Evolutionary conservation across 2,888 invertebrate genomes (phyloP).

Genomic region (Drosophila prostipennis): DNA sequence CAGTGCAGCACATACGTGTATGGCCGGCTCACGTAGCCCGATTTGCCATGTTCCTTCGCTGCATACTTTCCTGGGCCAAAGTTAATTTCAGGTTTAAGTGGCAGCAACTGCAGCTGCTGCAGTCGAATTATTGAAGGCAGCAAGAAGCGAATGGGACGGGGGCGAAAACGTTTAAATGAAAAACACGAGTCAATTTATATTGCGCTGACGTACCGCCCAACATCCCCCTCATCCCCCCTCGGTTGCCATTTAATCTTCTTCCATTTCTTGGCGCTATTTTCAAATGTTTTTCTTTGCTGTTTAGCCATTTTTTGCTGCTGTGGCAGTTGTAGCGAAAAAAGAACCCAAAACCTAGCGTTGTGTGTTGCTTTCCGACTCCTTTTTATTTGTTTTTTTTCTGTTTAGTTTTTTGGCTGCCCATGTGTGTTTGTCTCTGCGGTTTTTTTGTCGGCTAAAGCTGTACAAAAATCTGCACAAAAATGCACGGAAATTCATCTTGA

Average conservation of each 20-base stretch:
- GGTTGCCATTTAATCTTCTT: conserved; percentile 53
- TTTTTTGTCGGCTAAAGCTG: conserved; percentile 35
- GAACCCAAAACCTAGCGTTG: conserved; percentile 32
- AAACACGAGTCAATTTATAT: conserved; percentile 72
- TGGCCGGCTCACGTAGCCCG: conserved; percentile 32
- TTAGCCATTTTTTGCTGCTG: conserved; percentile 41
- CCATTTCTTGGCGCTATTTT: conserved; percentile 58
- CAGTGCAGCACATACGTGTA: conserved; percentile 26
- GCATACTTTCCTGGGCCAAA: conserved; percentile 63
- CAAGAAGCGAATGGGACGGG: conserved; percentile 35
- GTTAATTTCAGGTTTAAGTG: conserved; percentile 76
- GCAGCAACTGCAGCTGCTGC: conserved; percentile 47
- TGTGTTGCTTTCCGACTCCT: conserved; percentile 43
- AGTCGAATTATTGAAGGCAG: conserved; percentile 63
- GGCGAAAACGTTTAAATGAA: conserved; percentile 50
- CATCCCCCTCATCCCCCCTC: neutral
- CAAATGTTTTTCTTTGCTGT: conserved; percentile 59
- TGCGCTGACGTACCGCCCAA: conserved; percentile 31
- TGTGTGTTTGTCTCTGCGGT: conserved; percentile 33
- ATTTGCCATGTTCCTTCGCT: conserved; percentile 47
- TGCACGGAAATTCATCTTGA: conserved; percentile 77
- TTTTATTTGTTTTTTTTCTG: conserved; percentile 23
- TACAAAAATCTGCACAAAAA: conserved; percentile 71
- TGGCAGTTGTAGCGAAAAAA: conserved; percentile 46
- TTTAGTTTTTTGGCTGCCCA: conserved; percentile 44